phyloP scores from a whole-genome alignment of 2,797 vertebrate genomes.

The Orientallactaga sibirica region DNA sequence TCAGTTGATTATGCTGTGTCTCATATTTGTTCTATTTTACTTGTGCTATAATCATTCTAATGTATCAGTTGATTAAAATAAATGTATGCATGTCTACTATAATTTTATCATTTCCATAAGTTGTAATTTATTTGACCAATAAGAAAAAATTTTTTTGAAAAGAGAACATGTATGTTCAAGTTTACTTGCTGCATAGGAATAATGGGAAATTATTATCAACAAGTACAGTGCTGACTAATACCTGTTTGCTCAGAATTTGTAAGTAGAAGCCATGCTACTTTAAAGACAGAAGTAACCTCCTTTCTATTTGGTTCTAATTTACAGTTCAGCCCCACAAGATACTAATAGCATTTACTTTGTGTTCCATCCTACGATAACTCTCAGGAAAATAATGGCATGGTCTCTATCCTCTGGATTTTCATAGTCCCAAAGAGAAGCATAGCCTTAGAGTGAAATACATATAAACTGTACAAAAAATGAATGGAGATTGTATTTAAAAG shows the following conservation, averaged over 20 bases:
- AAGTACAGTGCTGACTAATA: background rate
- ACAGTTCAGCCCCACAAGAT: background rate
- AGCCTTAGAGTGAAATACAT: slow-evolving; percentile 13
- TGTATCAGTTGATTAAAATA: slow-evolving; percentile 41
- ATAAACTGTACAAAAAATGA: background rate
- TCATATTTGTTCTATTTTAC: slow-evolving; percentile 42
- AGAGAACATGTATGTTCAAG: slow-evolving; percentile 4
- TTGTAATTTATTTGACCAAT: slow-evolving; percentile 48
- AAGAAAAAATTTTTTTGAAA: slow-evolving; percentile 52
- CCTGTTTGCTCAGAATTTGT: background rate
- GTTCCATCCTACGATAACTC: background rate
- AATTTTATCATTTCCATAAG: slow-evolving; percentile 15
- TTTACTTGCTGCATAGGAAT: background rate
- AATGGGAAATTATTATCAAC: background rate
- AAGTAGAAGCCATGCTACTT: background rate
- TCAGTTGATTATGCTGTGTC: slow-evolving; percentile 8
- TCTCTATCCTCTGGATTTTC: background rate
- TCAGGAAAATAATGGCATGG: background rate
- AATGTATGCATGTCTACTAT: background rate
- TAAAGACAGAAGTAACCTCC: background rate
- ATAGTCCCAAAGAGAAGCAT: background rate
- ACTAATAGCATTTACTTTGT: background rate
- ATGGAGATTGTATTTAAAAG: slow-evolving; percentile 48
- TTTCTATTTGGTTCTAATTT: background rate
- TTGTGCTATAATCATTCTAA: background rate